A percentile compares a stretch with the other conserved stretches of the same genome.
Evolutionary conservation across 1,140 invertebrate species (phyloP).

Genomic region (Tetragnatha versicolor): DNA sequence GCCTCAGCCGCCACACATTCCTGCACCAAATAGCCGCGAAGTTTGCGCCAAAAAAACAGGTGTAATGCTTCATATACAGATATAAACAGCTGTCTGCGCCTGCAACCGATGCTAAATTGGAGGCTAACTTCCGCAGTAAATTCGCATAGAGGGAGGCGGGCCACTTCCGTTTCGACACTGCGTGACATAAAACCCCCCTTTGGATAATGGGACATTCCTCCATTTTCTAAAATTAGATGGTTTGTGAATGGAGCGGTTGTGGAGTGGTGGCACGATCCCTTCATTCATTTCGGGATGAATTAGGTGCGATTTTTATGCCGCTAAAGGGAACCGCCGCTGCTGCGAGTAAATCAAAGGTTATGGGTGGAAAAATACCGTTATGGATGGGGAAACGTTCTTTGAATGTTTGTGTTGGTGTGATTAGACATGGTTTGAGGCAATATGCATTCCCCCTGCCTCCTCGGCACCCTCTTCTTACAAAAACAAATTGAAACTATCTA

Average conservation of each 20-base stretch:
- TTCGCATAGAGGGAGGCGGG: not conserved
- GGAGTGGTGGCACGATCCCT: too few relatives aligned
- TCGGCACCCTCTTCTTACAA: too few relatives aligned
- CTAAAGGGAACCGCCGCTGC: too few relatives aligned
- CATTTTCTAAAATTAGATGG: slow-evolving; percentile 19
- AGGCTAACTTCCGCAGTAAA: slow-evolving; percentile 3
- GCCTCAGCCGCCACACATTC: slow-evolving; percentile 11
- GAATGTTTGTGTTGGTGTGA: too few relatives aligned
- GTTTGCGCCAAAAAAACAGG: slow-evolving; percentile 14
- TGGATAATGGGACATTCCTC: slow-evolving; percentile 17
- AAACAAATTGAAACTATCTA: too few relatives aligned
- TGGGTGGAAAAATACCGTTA: not conserved
- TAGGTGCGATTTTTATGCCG: too few relatives aligned
- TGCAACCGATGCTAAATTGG: slow-evolving; percentile 28
- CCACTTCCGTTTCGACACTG: slow-evolving; percentile 27
- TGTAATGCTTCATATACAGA: slow-evolving; percentile 35
- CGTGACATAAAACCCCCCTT: not conserved
- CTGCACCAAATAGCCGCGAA: slow-evolving; percentile 7
- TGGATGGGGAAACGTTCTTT: too few relatives aligned
- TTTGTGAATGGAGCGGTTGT: slow-evolving; percentile 12
- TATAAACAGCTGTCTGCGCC: slow-evolving; percentile 49
- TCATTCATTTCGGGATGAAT: not conserved
- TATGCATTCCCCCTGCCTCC: too few relatives aligned
- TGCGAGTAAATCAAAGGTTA: not conserved
- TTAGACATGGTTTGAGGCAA: too few relatives aligned